Base-by-base conservation (phyloP, 2,888 invertebrate species). In the Orchestes rusci region DNA sequence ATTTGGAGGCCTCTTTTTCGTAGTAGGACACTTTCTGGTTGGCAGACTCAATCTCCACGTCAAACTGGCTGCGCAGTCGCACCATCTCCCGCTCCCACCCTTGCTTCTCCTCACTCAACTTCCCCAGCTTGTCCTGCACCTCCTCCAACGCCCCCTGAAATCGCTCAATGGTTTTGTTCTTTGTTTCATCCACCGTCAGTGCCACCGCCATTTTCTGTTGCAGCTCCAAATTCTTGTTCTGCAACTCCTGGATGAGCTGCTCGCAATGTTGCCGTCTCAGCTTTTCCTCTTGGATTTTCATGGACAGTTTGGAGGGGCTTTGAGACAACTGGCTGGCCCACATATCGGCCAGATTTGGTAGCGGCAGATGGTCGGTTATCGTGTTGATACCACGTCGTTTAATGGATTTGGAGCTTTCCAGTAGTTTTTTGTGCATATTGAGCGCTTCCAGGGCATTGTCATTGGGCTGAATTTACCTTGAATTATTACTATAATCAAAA, bases 171-270 rank as follows among this genome's bases (percentile, higher is more conserved):
- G 83, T 79, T 1, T 71, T 66, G 56, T 87, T 87, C 61, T 89
- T 89, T 0, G 80, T 75, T 42, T 78, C 75, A 63, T 89, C 88
- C 0, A 88, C 82, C 63, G 80, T 77, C 3, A 87, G 64, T 1
- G 88, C 88, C 1, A 88, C 85, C 0, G 87, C 83, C 18, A 89
- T 63, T 56, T 82, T 82, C 62, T 89, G 84, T 62, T 88, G 84
- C 55, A 84, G 79, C 54, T 88, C 86, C 17, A 88, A 67, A 37
- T 83, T 67, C 53, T 80, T 79, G 54, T 76, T 76, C 61, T 89
- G 88, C 1, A 88, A 66, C 38, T 81, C 76, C 57, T 82, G 80
- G 38, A 89, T 85, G 56, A 83, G 71, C 46, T 79, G 74, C 67
- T 89, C 89, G 56, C 84, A 84, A 59, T 84, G 84, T 82, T 85